Conservation (phyloP, 2,797 vertebrate genomes). For the Sphaeramia orbicularis region DNA sequence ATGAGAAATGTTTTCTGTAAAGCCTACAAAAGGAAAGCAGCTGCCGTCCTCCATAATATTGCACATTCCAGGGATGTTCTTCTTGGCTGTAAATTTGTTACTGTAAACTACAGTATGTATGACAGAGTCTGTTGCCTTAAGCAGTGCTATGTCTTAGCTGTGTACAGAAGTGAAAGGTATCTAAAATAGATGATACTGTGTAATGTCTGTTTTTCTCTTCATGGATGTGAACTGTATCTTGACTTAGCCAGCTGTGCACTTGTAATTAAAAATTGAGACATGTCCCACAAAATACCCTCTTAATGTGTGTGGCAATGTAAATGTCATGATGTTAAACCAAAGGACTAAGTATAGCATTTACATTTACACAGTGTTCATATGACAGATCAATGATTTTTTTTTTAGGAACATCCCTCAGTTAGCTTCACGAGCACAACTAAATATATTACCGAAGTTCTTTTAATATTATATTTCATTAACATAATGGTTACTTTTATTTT, state of each 20-base stretch:
- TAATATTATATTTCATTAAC: no score
- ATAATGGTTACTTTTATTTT: no score
- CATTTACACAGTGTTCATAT: no score
- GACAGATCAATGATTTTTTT: no score
- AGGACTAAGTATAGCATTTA: no score
- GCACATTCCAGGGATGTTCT: constrained; percentile 31
- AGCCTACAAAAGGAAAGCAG: constrained; percentile 5
- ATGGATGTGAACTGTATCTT: constrained; percentile 47
- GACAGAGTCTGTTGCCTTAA: constrained; percentile 63
- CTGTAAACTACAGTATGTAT: constrained; percentile 59
- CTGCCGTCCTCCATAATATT: not conserved
- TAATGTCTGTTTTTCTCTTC: constrained; percentile 35
- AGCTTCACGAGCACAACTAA: no score
- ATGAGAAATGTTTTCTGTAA: constrained; percentile 18
- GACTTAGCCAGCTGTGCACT: constrained; percentile 62
- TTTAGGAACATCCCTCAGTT: no score
- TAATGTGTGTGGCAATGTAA: not conserved
- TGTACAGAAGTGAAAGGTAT: constrained; percentile 48
- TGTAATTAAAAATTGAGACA: constrained; percentile 71
- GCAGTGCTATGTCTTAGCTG: constrained; percentile 51
- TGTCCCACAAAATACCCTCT: constrained; percentile 13
- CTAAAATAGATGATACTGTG: constrained; percentile 40
- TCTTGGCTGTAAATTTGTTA: constrained; percentile 45
- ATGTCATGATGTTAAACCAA: not conserved
- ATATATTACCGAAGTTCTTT: no score